phyloP scores from a whole-genome alignment of 2,888 invertebrate species.

The Torymus tubicola region DNA sequence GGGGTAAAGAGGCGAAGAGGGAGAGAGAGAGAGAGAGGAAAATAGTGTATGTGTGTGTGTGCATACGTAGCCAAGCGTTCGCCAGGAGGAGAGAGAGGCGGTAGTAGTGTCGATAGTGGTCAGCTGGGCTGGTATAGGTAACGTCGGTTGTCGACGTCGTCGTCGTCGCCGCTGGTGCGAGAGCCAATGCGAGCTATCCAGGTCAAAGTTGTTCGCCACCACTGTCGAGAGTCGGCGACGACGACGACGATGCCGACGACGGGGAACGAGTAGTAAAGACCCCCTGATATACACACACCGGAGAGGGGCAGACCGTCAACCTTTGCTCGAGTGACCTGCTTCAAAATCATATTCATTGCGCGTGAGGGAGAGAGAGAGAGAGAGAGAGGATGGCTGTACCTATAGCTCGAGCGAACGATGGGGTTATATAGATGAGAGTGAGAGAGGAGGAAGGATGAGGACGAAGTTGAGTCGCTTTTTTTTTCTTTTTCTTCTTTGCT shows the following conservation, averaged over 20 bases:
- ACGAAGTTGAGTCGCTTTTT: too few species aligned
- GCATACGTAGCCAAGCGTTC: conserved; percentile 45
- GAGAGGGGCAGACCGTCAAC: conserved; percentile 61
- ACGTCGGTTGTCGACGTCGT: too few species aligned
- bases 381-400: too few species aligned
- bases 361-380: too few species aligned
- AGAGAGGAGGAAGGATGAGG: too few species aligned
- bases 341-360: conserved; percentile 63
- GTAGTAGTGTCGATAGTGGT: conserved; percentile 64
- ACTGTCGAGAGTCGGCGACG: too few species aligned
- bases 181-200: conserved; percentile 68
- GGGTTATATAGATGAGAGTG: too few species aligned
- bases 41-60: conserved; percentile 7
- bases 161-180: conserved; percentile 32
- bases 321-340: conserved; percentile 66
- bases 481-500: too few species aligned
- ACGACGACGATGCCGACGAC: not conserved
- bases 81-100: conserved; percentile 57
- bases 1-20: too few species aligned
- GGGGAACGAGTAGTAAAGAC: conserved; percentile 61
- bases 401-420: too few species aligned
- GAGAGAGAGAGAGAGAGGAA: not conserved
- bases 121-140: conserved; percentile 45
- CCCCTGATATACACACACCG: conserved; percentile 52
- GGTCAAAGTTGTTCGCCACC: conserved; percentile 71